Base-by-base conservation (phyloP, 2,888 invertebrate species). In the Cryptus viduatorius region DNA sequence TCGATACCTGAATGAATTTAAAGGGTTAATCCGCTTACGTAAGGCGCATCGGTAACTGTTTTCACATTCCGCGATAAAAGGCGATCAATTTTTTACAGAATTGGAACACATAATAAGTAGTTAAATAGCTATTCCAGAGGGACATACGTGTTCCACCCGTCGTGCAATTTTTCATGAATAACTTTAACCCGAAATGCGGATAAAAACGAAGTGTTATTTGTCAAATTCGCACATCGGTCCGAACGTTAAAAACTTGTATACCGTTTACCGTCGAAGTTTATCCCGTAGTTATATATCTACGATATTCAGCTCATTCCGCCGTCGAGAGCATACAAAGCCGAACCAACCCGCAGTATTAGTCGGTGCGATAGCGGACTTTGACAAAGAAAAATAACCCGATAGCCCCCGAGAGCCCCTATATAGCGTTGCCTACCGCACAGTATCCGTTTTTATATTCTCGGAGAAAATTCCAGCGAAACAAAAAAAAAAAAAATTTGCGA, bases 331-430 rank as follows among this genome's bases (percentile, higher is more conserved):
- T 29, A 53, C 44, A 46, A 65, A 65, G 1, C 53, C 48, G 56
- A 37, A 37, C 53, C 10, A 19, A n/a, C 56, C 42, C 44, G 44
- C 71, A 79, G 53, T 72, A 29, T 72, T 65, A 72, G 53, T 65
- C 56, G 48, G 24, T 24, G 56, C 46, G 56, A 56, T 67, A 14
- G 59, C 42, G 50, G 37, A 80, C 56, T 68, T 73, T 73, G 12
- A 10, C 67, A 75, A 80, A 80, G 68, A 80, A 75, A 80, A 80
- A 80, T 73, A 73, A 48, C 42, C 67, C 12, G 19, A 67, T 48
- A 10, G 24, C 10, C 19, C 24, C 68, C n/a, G 42, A 8, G 19
- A 14, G 48, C 46, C 56, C 8, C 4, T 64, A 16, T 72, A 67
- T 5, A 65, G 24, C 10, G n/a, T 37, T 14, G 61, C 12, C 24